Conservation (phyloP, 1,140 invertebrate genomes). For the Bombus waltoni region DNA sequence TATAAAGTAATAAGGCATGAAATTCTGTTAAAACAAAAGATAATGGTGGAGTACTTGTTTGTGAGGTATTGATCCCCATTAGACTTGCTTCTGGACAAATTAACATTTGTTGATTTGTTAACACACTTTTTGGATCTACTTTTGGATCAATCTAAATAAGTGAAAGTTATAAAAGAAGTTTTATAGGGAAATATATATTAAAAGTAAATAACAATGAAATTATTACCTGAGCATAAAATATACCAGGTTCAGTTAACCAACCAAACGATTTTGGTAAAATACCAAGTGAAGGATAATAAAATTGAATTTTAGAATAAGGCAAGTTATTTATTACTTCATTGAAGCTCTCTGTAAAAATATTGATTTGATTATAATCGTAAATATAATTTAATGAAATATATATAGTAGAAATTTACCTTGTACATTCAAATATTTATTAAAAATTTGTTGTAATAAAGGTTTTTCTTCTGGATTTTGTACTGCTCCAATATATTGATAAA, state of each 20-base stretch:
- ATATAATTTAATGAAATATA: conserved; percentile 1
- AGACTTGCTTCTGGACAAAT: conserved; percentile 83
- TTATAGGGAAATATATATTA: conserved; percentile 1
- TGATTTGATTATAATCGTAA: neutral
- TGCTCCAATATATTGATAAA: conserved; percentile 94
- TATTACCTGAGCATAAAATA: conserved; percentile 87
- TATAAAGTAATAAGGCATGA: conserved; percentile 93
- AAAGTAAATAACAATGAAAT: conserved; percentile 78
- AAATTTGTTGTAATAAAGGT: conserved; percentile 91
- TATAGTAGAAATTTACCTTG: conserved; percentile 83
- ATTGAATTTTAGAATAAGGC: conserved; percentile 91
- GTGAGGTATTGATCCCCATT: conserved; percentile 71
- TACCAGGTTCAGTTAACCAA: conserved; percentile 92
- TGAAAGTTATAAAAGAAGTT: conserved; percentile 32
- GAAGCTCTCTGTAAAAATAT: conserved; percentile 83
- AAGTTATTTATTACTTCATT: conserved; percentile 90
- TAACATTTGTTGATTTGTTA: conserved; percentile 85
- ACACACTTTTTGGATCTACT: conserved; percentile 84
- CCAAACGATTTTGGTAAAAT: conserved; percentile 90
- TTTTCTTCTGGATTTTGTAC: conserved; percentile 89
- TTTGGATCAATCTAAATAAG: conserved; percentile 83
- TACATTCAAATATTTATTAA: conserved; percentile 90
- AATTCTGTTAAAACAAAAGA: conserved; percentile 95
- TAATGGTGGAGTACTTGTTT: conserved; percentile 84
- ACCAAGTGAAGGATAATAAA: conserved; percentile 88